Evolutionary conservation across 1,140 invertebrate genomes (phyloP).

Genomic region (Drosophila insularis): DNA sequence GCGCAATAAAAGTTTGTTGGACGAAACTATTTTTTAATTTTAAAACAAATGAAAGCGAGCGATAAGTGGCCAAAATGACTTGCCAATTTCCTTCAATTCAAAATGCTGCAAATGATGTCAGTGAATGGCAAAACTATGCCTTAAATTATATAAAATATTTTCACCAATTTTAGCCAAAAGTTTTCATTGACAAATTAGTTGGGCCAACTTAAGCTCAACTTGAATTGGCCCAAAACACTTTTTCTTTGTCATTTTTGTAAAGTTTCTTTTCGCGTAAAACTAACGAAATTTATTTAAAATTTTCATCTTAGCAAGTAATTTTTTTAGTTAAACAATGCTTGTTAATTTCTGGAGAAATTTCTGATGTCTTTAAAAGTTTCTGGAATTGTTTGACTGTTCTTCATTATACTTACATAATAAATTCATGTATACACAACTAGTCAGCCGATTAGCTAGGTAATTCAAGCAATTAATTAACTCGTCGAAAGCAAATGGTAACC

Average conservation of each 20-base stretch:
- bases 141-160: neutral
- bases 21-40: constrained; percentile 54
- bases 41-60: constrained; percentile 33
- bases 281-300: too few species aligned
- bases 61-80: constrained; percentile 40
- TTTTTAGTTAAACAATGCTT: too few species aligned
- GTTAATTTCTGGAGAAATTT: too few species aligned
- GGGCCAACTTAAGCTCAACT: neutral
- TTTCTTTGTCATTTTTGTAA: neutral
- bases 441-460: too few species aligned
- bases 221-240: neutral
- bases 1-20: constrained; percentile 38
- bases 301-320: too few species aligned
- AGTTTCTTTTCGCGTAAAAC: neutral
- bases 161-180: neutral
- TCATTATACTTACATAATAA: too few species aligned
- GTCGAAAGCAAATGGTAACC: too few species aligned
- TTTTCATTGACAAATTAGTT: constrained; percentile 3
- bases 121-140: neutral
- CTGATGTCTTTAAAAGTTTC: too few species aligned
- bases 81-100: neutral
- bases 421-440: too few species aligned
- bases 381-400: too few species aligned
- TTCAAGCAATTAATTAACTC: too few species aligned
- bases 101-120: neutral